These are phyloP conservation scores for Protobothrops flavoviridis DNA, from an alignment of 2,113 vertebrate species.

Conservation along the genomic window DNA sequence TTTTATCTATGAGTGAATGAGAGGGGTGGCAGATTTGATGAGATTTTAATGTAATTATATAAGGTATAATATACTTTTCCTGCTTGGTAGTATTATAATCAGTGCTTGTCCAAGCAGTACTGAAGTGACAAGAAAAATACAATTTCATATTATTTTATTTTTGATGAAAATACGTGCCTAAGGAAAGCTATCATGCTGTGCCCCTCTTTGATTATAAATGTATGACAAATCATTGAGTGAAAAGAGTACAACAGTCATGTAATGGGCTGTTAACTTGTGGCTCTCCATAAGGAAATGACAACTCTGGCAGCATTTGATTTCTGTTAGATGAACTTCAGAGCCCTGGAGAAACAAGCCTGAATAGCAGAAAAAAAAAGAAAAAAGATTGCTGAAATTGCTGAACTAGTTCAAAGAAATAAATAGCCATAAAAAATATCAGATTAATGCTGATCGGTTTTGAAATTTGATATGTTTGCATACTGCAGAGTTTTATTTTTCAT, in stretches of 20 bases:
- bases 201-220: conserved; percentile 29
- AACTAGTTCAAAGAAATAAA: conserved; percentile 17
- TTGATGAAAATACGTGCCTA: conserved; percentile 10
- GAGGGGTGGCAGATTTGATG: background rate
- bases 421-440: conserved; percentile 12
- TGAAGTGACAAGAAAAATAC: conserved; percentile 16
- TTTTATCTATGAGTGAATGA: conserved; percentile 13
- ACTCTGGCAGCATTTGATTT: conserved; percentile 3
- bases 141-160: conserved; percentile 15
- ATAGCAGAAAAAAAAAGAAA: background rate
- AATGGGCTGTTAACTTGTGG: conserved; percentile 32
- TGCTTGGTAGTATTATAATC: background rate
- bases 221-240: conserved; percentile 32
- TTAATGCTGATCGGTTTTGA: conserved; percentile 10
- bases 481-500: conserved; percentile 1
- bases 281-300: conserved; percentile 30
- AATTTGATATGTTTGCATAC: conserved; percentile 8
- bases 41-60: conserved; percentile 9
- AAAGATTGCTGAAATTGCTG: background rate
- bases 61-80: background rate
- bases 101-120: background rate
- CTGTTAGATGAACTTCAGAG: conserved; percentile 23
- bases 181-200: background rate
- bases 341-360: conserved; percentile 1
- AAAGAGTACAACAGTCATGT: conserved; percentile 32